A percentile compares a stretch with the other conserved stretches of the same genome.
Evolutionary conservation across 2,113 vertebrate genomes (phyloP).

Genomic region (Danionella cerebrum): DNA sequence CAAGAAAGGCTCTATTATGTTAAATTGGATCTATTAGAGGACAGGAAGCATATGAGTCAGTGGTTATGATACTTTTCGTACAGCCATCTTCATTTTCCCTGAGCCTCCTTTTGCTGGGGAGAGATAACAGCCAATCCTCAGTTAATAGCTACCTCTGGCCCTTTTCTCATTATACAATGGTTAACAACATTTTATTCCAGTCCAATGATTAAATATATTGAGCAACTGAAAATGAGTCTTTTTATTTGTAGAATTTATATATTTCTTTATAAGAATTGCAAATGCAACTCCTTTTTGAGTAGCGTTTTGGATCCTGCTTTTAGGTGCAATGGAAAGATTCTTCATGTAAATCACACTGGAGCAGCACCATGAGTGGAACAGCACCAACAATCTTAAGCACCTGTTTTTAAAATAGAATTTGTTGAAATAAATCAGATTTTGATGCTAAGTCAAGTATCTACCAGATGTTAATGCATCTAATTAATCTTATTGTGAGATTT

Average conservation of each 20-base stretch:
- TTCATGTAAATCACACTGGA: too few species aligned
- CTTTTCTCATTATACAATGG: constrained; percentile 22
- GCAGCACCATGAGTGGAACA: too few species aligned
- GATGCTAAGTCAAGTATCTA: not conserved
- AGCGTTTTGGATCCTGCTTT: too few species aligned
- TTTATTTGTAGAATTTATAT: too few species aligned
- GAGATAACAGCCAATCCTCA: constrained; percentile 35
- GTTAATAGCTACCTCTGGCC: constrained; percentile 39
- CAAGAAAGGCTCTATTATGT: constrained; percentile 35
- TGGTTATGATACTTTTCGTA: constrained; percentile 7
- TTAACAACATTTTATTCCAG: constrained; percentile 33
- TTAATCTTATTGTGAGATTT: not conserved
- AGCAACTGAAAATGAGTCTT: not conserved
- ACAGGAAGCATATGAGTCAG: constrained; percentile 27
- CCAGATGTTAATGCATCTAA: not conserved
- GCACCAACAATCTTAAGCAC: too few species aligned
- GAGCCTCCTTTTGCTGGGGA: constrained; percentile 20
- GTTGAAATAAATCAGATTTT: not conserved
- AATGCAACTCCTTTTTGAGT: too few species aligned
- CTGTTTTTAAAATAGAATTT: too few species aligned
- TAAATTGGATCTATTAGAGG: constrained; percentile 26
- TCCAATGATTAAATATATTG: constrained; percentile 18
- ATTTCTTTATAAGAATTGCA: too few species aligned
- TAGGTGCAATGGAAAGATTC: too few species aligned
- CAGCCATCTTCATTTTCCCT: not conserved